Base-by-base conservation (phyloP, 92 coral and sea anemone genomes). In the Chrysogorgia sp. region DNA sequence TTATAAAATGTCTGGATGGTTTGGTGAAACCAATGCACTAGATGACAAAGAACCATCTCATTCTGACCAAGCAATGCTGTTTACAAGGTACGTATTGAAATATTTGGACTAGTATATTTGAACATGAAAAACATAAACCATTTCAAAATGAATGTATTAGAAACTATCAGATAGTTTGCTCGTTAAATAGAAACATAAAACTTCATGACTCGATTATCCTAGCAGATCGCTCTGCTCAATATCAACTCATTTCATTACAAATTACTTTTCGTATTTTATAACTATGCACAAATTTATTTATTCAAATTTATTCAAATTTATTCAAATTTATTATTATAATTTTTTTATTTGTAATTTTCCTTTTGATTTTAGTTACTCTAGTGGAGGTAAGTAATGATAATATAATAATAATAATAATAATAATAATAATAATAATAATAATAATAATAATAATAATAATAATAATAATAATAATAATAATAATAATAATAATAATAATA, bases 61-160 rank as follows among this genome's bases (percentile, higher is more conserved):
- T 63, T 88, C 97, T 28, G 98, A 94, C 59, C 43, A 79, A 5
- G 45, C 90, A 15, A 74, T 90, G 21, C 80, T 91, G 3, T 63
- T 94, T 19, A 91, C 96, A 31, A 90, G 81, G 98, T 91, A 79
- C 60, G 24, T 20, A 63, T 10, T 28, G 20, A 40, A 17, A 7
- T 13, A 14, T n/a, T n/a, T n/a, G n/a, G n/a, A n/a, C n/a, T n/a
- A n/a, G n/a, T n/a, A n/a, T n/a, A n/a, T n/a, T n/a, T n/a, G n/a
- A n/a, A n/a, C n/a, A n/a, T n/a, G n/a, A n/a, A n/a, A n/a, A n/a
- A n/a, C n/a, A n/a, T n/a, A n/a, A n/a, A n/a, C n/a, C n/a, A n/a
- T n/a, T n/a, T n/a, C n/a, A n/a, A n/a, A n/a, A n/a, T n/a, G n/a
- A n/a, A n/a, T n/a, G n/a, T n/a, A n/a, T n/a, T n/a, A n/a, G n/a